A percentile compares a stretch with the other conserved stretches of the same genome.
Conservation (phyloP, 2,888 invertebrate genomes). For the Gryllus longicercus region DNA sequence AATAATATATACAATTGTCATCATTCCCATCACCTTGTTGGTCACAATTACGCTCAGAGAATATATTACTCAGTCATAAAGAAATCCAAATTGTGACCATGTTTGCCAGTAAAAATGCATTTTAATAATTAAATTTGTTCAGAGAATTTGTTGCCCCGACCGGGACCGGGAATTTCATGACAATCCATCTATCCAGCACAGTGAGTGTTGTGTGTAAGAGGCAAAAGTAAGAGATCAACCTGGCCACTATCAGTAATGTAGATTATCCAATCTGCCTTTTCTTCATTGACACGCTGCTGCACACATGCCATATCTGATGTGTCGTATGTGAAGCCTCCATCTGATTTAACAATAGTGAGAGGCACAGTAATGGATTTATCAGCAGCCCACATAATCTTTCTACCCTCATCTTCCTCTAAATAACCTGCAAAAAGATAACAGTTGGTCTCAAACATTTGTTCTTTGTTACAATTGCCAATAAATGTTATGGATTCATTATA, state of each 20-base stretch:
- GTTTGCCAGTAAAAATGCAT: not conserved
- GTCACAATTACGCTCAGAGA: too few species aligned
- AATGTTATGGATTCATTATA: not conserved
- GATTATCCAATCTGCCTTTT: conserved; percentile 83
- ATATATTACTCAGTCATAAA: too few species aligned
- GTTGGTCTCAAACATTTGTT: conserved; percentile 19
- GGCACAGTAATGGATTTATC: conserved; percentile 66
- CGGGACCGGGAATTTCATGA: not conserved
- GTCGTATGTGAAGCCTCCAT: conserved; percentile 95
- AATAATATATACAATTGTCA: too few species aligned
- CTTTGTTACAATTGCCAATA: not conserved
- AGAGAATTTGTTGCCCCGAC: not conserved
- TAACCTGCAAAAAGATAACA: conserved; percentile 44
- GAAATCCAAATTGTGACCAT: too few species aligned
- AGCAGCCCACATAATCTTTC: conserved; percentile 76
- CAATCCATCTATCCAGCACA: not conserved
- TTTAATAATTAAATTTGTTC: not conserved
- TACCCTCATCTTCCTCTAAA: conserved; percentile 75
- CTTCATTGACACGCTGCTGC: conserved; percentile 76
- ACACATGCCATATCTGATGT: conserved; percentile 96
- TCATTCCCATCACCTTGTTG: too few species aligned
- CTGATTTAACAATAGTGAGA: conserved; percentile 91
- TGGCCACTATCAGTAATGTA: conserved; percentile 96
- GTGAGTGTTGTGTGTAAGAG: not conserved
- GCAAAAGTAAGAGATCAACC: conserved; percentile 43